phyloP scores from a whole-genome alignment of 2,888 invertebrate species.

The Ormyrus rosae region DNA sequence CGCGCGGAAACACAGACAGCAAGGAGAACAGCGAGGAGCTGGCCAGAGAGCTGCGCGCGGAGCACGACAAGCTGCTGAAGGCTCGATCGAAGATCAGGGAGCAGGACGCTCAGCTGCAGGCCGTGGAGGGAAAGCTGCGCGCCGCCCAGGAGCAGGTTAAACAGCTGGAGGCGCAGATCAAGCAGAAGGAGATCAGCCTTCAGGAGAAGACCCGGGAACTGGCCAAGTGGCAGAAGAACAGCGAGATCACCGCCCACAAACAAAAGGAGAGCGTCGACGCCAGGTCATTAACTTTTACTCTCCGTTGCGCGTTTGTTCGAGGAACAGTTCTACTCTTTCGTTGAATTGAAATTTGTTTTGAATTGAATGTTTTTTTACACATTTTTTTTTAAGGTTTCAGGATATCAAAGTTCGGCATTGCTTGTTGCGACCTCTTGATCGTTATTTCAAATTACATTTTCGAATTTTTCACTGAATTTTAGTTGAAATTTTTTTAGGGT shows the following conservation, averaged over 20 bases:
- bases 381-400: no score
- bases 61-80: conserved; percentile 63
- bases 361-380: no score
- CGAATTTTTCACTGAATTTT: no score
- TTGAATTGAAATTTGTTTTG: no score
- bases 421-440: no score
- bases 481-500: conserved; percentile 58
- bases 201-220: conserved; percentile 64
- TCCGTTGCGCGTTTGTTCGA: no score
- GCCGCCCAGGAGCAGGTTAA: conserved; percentile 62
- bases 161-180: conserved; percentile 63
- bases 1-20: no score
- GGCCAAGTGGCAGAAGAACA: conserved; percentile 64
- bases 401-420: no score
- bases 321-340: no score
- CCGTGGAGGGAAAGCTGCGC: conserved; percentile 61
- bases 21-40: conserved; percentile 1
- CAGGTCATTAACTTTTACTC: conserved; percentile 59
- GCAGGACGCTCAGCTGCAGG: conserved; percentile 60
- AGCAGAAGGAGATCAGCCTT: conserved; percentile 63
- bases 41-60: conserved; percentile 58
- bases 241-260: conserved; percentile 65
- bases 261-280: conserved; percentile 67
- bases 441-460: no score
- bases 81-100: conserved; percentile 61